Evolutionary conservation across 2,888 invertebrate species (phyloP), one percentile per base, ranked within the genome.

Genomic region (Allygus modestus): DNA sequence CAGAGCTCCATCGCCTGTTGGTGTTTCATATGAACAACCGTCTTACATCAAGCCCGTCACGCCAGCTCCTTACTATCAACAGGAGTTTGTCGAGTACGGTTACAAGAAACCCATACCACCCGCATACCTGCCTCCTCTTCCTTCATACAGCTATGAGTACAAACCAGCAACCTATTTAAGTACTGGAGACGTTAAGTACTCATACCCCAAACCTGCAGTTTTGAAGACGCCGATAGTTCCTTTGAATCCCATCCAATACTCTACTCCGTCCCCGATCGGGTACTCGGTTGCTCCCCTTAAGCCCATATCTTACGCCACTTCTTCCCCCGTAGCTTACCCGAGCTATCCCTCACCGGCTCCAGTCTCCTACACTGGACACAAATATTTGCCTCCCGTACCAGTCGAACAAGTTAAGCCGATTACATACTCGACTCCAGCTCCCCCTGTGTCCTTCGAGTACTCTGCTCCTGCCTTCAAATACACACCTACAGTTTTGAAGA

Each of bases 161-260:
- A 85, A 84, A 12, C 86, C 84, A 46, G 41, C 85, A 33, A 15
- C 41, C 0, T 37, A 33, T 31, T 41, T 73, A 0, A 31, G 41
- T 41, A 73, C 84, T 41, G 77, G n/a, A n/a, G 71, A 75, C 12
- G 69, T 58, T 65, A 86, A 85, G 33, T 87, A 86, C 54, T 54
- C 83, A 11, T 86, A 86, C 77, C 83, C 84, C 15, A 85, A 85
- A 71, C 87, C 86, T 20, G 81, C 85, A 15, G 87, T 87, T 37
- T 58, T 83, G 12, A 85, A 83, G 54, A 86, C 85, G 58, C 86
- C 85, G 46, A 81, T 82, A 11, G 82, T 86, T 51, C 87, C 87
- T 12, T 69, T 87, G 79, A 87, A 85, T 86, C 88, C 28, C 69
- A 85, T 86, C 12, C 86, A 86, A 81, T 87, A 86, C 86, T 84